phyloP scores from a whole-genome alignment of 92 coral and sea anemone genomes.

The Phymanthus crucifer region DNA sequence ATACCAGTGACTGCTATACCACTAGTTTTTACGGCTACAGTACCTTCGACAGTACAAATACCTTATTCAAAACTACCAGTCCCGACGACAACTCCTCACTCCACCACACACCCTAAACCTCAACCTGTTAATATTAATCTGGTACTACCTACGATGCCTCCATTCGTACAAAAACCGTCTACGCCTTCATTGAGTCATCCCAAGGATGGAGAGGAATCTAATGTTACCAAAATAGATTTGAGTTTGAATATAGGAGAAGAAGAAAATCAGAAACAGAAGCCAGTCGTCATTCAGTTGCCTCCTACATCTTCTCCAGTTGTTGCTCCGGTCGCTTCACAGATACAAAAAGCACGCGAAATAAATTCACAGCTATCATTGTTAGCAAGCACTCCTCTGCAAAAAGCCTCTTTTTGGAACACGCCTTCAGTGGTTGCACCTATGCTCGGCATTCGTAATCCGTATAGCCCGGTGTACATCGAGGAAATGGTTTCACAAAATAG shows the following conservation, averaged over 20 bases:
- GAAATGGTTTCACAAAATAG: not conserved
- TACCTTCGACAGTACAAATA: not conserved
- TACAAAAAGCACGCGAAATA: conserved; percentile 8
- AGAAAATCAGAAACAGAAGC: not conserved
- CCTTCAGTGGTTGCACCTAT: not conserved
- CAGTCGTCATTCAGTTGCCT: conserved; percentile 4
- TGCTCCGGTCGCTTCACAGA: not conserved
- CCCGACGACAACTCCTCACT: not conserved
- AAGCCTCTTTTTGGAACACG: not conserved
- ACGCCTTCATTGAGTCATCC: not conserved
- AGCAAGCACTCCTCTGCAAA: not conserved
- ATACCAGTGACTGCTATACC: not conserved
- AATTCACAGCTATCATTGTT: conserved; percentile 3
- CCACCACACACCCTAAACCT: conserved; percentile 17
- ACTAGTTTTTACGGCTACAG: not conserved
- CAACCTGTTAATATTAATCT: conserved; percentile 22
- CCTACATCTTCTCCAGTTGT: not conserved
- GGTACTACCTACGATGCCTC: conserved; percentile 10
- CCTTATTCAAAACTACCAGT: not conserved
- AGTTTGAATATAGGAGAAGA: conserved; percentile 26
- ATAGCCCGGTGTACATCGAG: not conserved
- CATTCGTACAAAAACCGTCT: not conserved
- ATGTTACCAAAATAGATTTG: conserved; percentile 25
- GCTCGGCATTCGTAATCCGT: conserved; percentile 5
- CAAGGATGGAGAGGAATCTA: not conserved